These are phyloP conservation scores for Morelia viridis DNA, from an alignment of 2,797 vertebrate genomes.

Conservation along the genomic window DNA sequence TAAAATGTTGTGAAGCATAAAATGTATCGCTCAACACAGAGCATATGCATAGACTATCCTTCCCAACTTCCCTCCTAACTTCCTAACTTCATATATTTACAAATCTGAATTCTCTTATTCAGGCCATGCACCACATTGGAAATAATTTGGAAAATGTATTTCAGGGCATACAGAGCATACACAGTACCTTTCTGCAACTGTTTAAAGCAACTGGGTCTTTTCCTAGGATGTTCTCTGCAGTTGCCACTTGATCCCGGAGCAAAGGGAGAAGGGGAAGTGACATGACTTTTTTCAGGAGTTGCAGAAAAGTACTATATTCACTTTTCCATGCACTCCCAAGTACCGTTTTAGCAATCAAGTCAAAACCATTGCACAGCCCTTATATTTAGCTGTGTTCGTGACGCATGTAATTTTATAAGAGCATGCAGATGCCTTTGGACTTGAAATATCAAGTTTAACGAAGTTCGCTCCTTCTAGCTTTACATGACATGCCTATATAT, in stretches of 20 bases:
- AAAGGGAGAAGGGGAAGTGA: background rate
- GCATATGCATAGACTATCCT: background rate
- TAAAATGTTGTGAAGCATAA: background rate
- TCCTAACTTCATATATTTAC: background rate
- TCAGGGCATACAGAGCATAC: background rate
- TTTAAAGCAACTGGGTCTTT: background rate
- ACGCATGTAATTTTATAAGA: background rate
- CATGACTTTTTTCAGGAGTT: background rate
- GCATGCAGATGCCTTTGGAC: background rate
- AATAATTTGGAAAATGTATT: background rate
- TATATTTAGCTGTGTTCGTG: background rate
- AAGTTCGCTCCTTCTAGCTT: background rate
- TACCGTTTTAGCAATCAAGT: background rate
- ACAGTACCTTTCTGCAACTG: background rate
- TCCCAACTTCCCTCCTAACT: background rate
- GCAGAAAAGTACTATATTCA: background rate
- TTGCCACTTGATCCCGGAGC: background rate
- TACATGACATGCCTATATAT: background rate
- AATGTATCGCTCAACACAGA: background rate
- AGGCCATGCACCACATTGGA: background rate
- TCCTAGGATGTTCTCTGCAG: background rate
- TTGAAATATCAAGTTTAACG: background rate
- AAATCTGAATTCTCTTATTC: background rate
- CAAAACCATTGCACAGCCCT: background rate
- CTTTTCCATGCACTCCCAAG: background rate